Percentiles rank a stretch among this genome's conserved stretches.
Evolutionary conservation across 2,113 vertebrate genomes (phyloP).

Genomic region (Pogona vitticeps): DNA sequence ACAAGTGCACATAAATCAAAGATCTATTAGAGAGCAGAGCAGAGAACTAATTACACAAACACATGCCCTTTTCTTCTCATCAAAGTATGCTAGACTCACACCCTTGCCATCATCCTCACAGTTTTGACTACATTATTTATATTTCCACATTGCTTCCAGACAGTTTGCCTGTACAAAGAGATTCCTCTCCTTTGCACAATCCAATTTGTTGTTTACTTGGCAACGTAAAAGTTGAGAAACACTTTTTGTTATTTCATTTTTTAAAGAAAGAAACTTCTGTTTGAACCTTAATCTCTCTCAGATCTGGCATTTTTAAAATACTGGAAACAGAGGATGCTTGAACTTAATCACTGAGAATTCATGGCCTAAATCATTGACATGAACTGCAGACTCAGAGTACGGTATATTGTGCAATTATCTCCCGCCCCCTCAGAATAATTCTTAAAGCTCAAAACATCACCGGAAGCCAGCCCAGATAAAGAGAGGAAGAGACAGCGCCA

Average conservation of each 20-base stretch:
- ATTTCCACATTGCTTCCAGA: neutral
- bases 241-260: neutral
- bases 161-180: neutral
- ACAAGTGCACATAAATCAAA: conserved; percentile 32
- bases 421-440: neutral
- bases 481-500: neutral
- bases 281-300: neutral
- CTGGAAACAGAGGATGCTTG: too few species aligned
- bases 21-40: conserved; percentile 30
- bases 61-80: neutral
- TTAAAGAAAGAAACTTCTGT: neutral
- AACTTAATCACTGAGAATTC: neutral
- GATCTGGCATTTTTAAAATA: neutral
- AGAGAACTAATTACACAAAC: conserved; percentile 44
- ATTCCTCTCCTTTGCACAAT: neutral
- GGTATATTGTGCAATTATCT: neutral
- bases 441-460: neutral
- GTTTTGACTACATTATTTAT: conserved; percentile 3
- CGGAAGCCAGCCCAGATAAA: neutral
- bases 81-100: conserved; percentile 14
- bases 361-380: neutral
- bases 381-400: neutral
- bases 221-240: neutral
- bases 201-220: neutral
- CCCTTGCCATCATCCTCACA: neutral